A percentile compares a stretch with the other conserved stretches of the same genome.
Evolutionary conservation across 1,140 invertebrate genomes (phyloP).

Genomic region (Phenacoccus solenopsis): DNA sequence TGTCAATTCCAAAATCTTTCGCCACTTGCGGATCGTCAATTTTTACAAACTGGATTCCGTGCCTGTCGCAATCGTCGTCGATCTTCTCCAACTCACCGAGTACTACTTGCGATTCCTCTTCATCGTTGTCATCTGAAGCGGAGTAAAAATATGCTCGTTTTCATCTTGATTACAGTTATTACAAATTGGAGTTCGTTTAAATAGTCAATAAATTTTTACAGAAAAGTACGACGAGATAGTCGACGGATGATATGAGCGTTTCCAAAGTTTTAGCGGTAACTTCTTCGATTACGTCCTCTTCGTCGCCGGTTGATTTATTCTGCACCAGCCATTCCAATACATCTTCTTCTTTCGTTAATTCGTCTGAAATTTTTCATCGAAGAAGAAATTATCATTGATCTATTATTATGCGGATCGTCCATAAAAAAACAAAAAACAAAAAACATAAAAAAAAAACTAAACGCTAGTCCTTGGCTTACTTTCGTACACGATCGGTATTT

Average conservation of each 20-base stretch:
- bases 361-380: no score
- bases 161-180: background rate
- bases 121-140: conserved; percentile 60
- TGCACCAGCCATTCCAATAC: conserved; percentile 85
- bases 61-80: conserved; percentile 81
- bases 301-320: conserved; percentile 82
- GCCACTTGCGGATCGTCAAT: conserved; percentile 74
- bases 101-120: conserved; percentile 70
- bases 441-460: background rate
- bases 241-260: conserved; percentile 77
- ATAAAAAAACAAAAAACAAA: no score
- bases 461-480: conserved; percentile 47
- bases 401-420: no score
- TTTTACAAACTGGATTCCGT: conserved; percentile 88
- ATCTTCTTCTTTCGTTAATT: conserved; percentile 79
- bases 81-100: conserved; percentile 79
- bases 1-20: conserved; percentile 72
- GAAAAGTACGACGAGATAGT: conserved; percentile 82
- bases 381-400: no score
- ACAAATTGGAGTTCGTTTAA: no score
- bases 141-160: background rate
- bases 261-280: conserved; percentile 76
- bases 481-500: conserved; percentile 90
- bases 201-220: no score
- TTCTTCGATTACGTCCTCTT: conserved; percentile 87